Base-by-base conservation (phyloP, 1,140 invertebrate genomes). In the Orius insidiosus region DNA sequence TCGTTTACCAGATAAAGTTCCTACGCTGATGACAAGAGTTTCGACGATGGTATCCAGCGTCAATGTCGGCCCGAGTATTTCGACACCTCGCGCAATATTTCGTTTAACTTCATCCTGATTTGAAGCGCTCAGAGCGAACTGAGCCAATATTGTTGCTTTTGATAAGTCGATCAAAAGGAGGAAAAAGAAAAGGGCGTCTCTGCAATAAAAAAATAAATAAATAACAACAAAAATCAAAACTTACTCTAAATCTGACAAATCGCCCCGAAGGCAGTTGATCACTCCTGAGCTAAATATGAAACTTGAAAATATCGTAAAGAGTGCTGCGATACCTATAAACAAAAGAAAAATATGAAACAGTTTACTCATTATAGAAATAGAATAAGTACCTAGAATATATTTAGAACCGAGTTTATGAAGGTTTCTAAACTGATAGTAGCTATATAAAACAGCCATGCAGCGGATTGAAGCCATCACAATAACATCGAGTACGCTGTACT, bases 121-220 rank as follows among this genome's bases (percentile, higher is more conserved):
- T 15, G 74, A 78, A 10, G 86, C 83, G 47, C 75, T 80, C 42
- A 94, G 67, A 0, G 88, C 88, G 56, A 88, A 77, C 56, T 86
- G 78, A 0, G 89, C 89, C 55, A 97, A 68, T 2, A 84, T 70
- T 10, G 82, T 83, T 0, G 88, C 88, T 65, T 93, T 92, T 3
- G 85, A 85, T 10, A 97, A 69, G 63, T 97, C 90, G 51, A 93
- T 83, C 33, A 96, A 70, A 5, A 96, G 68, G 11, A 97, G 64
- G 53, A 76, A 74, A 59, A 94, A 87, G 59, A 95, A 82, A 60
- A 94, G 92, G 0, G 89, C 88, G 66, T 95, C 88, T n/a, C n/a
- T n/a, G n/a, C n/a, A n/a, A n/a, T n/a, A n/a, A n/a, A n/a, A n/a
- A n/a, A n/a, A n/a, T n/a, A n/a, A n/a, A n/a, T n/a, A n/a, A n/a